A percentile compares a stretch with the other conserved stretches of the same genome.
Evolutionary conservation across 1,140 invertebrate species (phyloP).

Genomic region (Trinorchestia longiramus): DNA sequence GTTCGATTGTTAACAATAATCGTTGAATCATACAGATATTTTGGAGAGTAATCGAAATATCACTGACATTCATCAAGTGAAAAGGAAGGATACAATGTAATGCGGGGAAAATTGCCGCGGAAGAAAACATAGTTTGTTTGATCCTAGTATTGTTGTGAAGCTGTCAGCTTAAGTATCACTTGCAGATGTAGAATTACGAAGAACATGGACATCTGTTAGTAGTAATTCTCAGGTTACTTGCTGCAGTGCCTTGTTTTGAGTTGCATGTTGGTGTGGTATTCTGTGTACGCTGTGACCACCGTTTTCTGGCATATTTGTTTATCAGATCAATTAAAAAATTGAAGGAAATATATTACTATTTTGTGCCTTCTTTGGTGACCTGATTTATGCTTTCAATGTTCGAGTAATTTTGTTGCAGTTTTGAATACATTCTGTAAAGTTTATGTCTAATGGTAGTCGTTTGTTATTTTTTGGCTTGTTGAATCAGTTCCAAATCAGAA

Average conservation of each 20-base stretch:
- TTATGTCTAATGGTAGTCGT: neutral
- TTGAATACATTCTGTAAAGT: neutral
- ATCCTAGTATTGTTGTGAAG: neutral
- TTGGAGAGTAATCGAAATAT: neutral
- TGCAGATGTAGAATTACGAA: neutral
- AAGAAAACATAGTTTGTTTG: neutral
- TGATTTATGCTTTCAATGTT: neutral
- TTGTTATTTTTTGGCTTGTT: too few species aligned
- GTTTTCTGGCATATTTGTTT: neutral
- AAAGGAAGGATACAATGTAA: neutral
- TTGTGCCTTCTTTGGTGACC: neutral
- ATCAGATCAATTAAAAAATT: neutral
- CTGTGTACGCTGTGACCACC: neutral
- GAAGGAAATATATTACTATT: too few species aligned
- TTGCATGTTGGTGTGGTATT: neutral
- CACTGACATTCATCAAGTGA: neutral
- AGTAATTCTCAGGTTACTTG: neutral
- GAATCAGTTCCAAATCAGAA: neutral
- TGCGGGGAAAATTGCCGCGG: neutral
- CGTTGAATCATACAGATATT: neutral
- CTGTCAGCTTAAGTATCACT: neutral
- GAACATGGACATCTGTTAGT: neutral
- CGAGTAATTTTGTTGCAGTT: neutral
- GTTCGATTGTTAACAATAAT: neutral
- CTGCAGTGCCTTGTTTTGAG: neutral